phyloP scores from a whole-genome alignment of 2,113 vertebrate species.

The Microcebus murinus region DNA sequence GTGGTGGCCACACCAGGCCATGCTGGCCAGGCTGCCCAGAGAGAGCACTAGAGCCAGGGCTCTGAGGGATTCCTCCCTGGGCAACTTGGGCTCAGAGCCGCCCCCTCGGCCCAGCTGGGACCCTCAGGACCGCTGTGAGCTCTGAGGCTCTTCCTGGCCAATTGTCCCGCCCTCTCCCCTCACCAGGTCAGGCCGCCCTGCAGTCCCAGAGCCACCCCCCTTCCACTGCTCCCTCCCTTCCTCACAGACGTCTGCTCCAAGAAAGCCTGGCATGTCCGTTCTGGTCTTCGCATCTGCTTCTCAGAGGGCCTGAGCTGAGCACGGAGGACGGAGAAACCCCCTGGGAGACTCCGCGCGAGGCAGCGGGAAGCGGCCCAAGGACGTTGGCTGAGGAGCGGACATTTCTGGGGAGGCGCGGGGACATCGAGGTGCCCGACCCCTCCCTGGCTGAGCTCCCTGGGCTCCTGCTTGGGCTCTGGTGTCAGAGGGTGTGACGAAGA shows the following conservation, averaged over 20 bases:
- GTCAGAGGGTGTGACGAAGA: not conserved
- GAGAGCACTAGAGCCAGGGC: not conserved
- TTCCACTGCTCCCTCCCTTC: not conserved
- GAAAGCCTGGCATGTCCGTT: not conserved
- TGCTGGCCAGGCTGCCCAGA: not conserved
- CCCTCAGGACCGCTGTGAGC: not conserved
- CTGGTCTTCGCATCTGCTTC: not conserved
- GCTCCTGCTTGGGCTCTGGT: not conserved
- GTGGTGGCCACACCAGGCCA: fast-evolving
- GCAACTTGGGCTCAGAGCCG: not conserved
- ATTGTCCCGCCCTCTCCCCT: not conserved
- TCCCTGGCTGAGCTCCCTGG: not conserved
- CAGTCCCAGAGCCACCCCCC: not conserved
- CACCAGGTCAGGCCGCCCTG: not conserved
- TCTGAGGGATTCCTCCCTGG: not conserved
- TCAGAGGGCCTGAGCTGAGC: not conserved
- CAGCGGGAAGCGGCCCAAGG: not conserved
- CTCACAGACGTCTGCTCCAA: not conserved
- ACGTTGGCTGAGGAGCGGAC: not conserved
- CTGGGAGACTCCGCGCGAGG: not conserved
- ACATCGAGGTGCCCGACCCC: not conserved
- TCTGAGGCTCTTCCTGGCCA: not conserved
- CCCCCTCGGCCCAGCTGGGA: not conserved
- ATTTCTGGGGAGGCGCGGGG: not conserved
- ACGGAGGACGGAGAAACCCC: not conserved